Evolutionary conservation across 2,888 invertebrate species (phyloP), one percentile per base, ranked within the genome.

Genomic region (Serripes groenlandicus): DNA sequence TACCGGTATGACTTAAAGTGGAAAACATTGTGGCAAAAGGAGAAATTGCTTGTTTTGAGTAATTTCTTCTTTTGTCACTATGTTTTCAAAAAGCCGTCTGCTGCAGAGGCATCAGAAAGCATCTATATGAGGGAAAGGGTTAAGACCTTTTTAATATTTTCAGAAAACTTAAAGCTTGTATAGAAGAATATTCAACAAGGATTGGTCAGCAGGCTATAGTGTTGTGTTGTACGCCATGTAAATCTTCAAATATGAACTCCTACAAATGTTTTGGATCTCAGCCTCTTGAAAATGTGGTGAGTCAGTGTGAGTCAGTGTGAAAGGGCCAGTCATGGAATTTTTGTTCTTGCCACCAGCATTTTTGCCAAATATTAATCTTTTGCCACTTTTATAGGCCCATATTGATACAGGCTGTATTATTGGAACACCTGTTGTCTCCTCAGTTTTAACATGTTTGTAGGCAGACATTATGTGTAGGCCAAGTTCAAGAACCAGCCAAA

Each of bases 201-300:
- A 98, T 99, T 75, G 99, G 99, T 1, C 99, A 99, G 94, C 99
- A 99, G 95, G 99, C 99, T 0, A 97, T 99, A 76, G 98, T 99
- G 74, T 95, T 99, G 93, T 98, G 99, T 77, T 98, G 98, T 62
- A 98, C 98, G 34, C 99, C 99, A 0, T 98, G 98, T 74, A 99
- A 99, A 95, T 86, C 73, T 3, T 52, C 75, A n/a, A 74, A 70
- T n/a, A 56, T 81, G 32, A 84, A 86, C 35, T 62, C 81, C 15
- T 99, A 98, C 95, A 98, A 98, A 95, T 98, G 98, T 89, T 99
- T 99, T 91, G 95, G 99, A 34, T 99, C 99, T 82, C 99, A 99
- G 95, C 99, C 99, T 21, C 95, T 99, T 28, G 99, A 99, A 95
- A 98, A 98, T 96, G 98, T 99, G 88, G 98, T 96, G 92, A 91